Base-by-base conservation (phyloP, 1,140 invertebrate species). In the Lordiphosa mommai region DNA sequence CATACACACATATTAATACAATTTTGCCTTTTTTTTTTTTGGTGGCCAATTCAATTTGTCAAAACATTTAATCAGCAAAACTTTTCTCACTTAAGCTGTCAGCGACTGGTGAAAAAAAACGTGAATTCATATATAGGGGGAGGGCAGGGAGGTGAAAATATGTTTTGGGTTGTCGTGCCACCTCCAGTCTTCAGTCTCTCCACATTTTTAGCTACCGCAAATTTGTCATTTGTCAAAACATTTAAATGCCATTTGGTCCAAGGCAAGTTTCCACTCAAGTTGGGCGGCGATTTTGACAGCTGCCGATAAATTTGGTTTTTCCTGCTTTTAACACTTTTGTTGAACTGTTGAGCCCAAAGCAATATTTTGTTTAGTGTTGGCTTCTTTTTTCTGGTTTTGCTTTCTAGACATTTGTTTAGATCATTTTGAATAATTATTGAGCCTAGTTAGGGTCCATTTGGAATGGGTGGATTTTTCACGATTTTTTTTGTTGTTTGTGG, bases 171-270 rank as follows among this genome's bases (percentile, higher is more conserved):
- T 44, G 53, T 53, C 47, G 48, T 44, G 63, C 64, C 64, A 67
- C 41, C 27, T 41, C 46, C 46, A 59, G 55, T 34, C 61, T 32
- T 7, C 23, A 68, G 40, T 36, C 47, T 17, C 33, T 10, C 14
- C 34, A 40, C 65, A 12, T 61, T 73, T 82, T 58, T 68, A 58
- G 76, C 77, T 82, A 82, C 77, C 64, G 77, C 79, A 84, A 77
- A 82, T 84, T 82, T 82, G 77, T 82, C 80, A 82, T 84, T 82
- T 82, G 77, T 82, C 77, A 84, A 82, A 84, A 82, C 77, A 82
- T 82, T 82, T 82, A 82, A 82, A 82, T 77, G 77, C 72, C 77
- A 82, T 82, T 82, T 82, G 77, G 40, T 27, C 40, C 40, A 43
- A 43, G 40, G 40, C 77, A 56, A 71, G 72, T 56, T 64, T 41